These are phyloP conservation scores for Argyrosomus regius DNA, from an alignment of 2,797 vertebrate genomes.

Conservation along the genomic window DNA sequence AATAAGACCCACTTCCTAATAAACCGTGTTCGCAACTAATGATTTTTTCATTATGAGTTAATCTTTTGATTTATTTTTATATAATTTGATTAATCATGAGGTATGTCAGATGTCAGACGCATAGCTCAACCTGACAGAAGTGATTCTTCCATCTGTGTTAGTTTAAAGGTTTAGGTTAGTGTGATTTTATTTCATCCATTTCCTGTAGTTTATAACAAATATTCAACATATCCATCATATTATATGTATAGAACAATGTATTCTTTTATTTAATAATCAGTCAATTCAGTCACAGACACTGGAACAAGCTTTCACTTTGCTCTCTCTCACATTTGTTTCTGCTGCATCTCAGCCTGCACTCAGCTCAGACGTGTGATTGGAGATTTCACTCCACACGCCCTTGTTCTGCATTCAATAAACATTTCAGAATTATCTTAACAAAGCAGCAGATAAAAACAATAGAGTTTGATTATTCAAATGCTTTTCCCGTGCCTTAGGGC, in stretches of 20 bases:
- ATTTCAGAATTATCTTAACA: constrained; percentile 30
- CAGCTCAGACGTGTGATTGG: neutral
- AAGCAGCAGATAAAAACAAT: constrained; percentile 43
- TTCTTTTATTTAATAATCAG: neutral
- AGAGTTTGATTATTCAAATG: constrained; percentile 42
- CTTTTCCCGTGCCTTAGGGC: constrained; percentile 17
- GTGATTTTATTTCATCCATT: neutral
- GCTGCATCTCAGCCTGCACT: neutral
- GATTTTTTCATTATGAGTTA: neutral
- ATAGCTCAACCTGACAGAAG: too few species aligned
- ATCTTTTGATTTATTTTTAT: neutral
- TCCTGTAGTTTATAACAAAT: neutral
- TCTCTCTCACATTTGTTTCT: neutral
- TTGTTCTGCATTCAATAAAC: constrained; percentile 3
- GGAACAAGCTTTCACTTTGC: neutral
- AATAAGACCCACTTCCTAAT: neutral
- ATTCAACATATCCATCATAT: neutral
- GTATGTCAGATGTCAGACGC: neutral
- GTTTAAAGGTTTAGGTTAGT: neutral
- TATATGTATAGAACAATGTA: too few species aligned
- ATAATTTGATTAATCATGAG: neutral
- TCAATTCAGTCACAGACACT: neutral
- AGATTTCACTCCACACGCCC: constrained; percentile 7
- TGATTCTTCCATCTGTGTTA: too few species aligned
- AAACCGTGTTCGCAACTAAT: neutral